A percentile compares a stretch with the other conserved stretches of the same genome.
These are phyloP conservation scores for Dorcus hopei DNA, from an alignment of 2,888 invertebrate species.

Conservation along the genomic window DNA sequence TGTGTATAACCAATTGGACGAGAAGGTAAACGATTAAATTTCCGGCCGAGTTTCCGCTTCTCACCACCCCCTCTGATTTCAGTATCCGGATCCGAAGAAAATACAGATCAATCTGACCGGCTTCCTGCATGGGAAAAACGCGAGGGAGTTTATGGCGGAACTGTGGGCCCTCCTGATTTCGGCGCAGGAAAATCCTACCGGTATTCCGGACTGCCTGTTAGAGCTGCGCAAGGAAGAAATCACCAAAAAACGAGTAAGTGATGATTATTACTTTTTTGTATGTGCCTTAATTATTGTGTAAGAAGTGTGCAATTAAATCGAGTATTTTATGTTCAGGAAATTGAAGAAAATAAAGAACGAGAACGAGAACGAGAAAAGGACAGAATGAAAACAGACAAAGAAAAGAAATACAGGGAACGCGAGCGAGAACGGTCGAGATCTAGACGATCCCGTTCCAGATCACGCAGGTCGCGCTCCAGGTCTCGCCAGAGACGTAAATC, in stretches of 20 bases:
- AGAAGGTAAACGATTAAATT: constrained; percentile 63
- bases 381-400: constrained; percentile 47
- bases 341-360: constrained; percentile 44
- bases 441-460: constrained; percentile 35
- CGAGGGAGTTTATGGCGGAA: constrained; percentile 96
- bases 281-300: background rate
- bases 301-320: background rate
- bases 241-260: constrained; percentile 75
- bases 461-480: constrained; percentile 35
- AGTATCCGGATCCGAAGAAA: constrained; percentile 95
- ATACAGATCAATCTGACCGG: constrained; percentile 99
- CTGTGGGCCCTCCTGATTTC: constrained; percentile 93
- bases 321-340: constrained; percentile 48
- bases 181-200: constrained; percentile 92
- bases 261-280: constrained; percentile 2
- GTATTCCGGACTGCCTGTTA: constrained; percentile 92
- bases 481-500: constrained; percentile 33
- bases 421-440: constrained; percentile 43
- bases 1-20: constrained; percentile 96
- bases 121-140: constrained; percentile 96
- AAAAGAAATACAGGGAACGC: constrained; percentile 51
- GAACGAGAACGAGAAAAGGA: constrained; percentile 52
- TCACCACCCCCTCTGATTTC: constrained; percentile 42
- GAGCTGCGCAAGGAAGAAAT: constrained; percentile 97
- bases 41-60: constrained; percentile 36